A percentile compares a stretch with the other conserved stretches of the same genome.
Evolutionary conservation across 2,797 vertebrate species (phyloP).

Genomic region (Poecile montanus): DNA sequence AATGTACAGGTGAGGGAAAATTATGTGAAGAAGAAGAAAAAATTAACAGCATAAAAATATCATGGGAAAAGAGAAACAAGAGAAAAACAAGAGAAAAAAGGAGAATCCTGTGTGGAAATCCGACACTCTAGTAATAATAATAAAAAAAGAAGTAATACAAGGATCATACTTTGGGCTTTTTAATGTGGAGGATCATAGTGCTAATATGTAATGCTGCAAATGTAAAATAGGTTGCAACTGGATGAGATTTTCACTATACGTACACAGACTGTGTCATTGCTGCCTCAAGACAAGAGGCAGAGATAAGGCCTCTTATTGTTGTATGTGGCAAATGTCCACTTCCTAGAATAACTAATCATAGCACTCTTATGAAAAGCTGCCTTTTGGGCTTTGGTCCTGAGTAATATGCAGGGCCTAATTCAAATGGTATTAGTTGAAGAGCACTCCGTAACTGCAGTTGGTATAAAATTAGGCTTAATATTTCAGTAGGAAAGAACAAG

Average conservation of each 20-base stretch:
- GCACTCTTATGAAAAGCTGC: neutral
- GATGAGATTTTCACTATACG: neutral
- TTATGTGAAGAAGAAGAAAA: neutral
- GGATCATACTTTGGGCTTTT: neutral
- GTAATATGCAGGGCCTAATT: neutral
- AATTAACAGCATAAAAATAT: neutral
- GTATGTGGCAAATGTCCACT: neutral
- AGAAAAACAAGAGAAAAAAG: too few species aligned
- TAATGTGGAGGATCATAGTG: neutral
- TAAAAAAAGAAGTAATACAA: neutral
- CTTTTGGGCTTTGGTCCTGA: neutral
- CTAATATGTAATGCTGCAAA: neutral
- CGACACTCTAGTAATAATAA: neutral
- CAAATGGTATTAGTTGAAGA: neutral
- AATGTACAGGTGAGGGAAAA: neutral
- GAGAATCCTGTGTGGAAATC: neutral
- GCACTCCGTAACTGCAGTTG: neutral
- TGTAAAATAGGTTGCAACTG: neutral
- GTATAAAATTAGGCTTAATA: constrained; percentile 23
- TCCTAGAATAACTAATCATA: neutral
- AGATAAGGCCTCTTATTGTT: neutral
- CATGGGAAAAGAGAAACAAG: neutral
- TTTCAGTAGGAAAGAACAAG: neutral
- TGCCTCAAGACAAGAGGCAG: neutral
- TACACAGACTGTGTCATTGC: neutral